A percentile compares a stretch with the other conserved stretches of the same genome.
These are phyloP conservation scores for Sesia bembeciformis DNA, from an alignment of 2,888 invertebrate genomes.

Conservation along the genomic window DNA sequence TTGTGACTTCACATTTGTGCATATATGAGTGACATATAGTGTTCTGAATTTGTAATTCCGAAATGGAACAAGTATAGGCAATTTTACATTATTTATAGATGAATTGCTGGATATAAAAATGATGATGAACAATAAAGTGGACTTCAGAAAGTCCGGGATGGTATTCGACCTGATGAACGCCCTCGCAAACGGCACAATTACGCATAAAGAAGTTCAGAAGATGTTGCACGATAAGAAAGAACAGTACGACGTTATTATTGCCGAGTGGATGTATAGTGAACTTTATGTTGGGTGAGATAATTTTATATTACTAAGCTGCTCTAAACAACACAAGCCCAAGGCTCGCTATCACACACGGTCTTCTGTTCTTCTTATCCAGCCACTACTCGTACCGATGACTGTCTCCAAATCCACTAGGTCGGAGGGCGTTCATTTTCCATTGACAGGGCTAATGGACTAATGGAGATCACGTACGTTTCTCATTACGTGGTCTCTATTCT, in stretches of 20 bases:
- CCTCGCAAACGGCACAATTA: constrained; percentile 10
- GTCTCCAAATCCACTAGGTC: too few relatives aligned
- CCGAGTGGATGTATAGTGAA: constrained; percentile 34
- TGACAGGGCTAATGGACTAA: too few relatives aligned
- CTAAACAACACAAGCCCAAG: too few relatives aligned
- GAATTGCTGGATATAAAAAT: constrained; percentile 10
- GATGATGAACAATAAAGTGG: constrained; percentile 12
- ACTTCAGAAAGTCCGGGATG: constrained; percentile 1
- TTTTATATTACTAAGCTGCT: neutral
- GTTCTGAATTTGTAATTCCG: neutral
- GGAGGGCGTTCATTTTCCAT: too few relatives aligned
- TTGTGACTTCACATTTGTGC: too few relatives aligned
- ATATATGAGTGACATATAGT: neutral
- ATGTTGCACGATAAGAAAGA: constrained; percentile 23
- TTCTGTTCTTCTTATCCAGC: too few relatives aligned
- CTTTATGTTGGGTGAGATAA: constrained; percentile 23
- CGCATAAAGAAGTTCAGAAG: constrained; percentile 19
- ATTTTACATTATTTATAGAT: constrained; percentile 14
- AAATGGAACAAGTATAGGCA: neutral
- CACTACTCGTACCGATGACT: too few relatives aligned
- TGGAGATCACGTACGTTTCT: too few relatives aligned
- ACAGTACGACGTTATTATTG: constrained; percentile 30
- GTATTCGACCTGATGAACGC: constrained; percentile 11
- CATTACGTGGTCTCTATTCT: too few relatives aligned
- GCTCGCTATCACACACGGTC: too few relatives aligned